Conservation (phyloP, 2,888 invertebrate species). For the Acanthosepion lycidas region DNA sequence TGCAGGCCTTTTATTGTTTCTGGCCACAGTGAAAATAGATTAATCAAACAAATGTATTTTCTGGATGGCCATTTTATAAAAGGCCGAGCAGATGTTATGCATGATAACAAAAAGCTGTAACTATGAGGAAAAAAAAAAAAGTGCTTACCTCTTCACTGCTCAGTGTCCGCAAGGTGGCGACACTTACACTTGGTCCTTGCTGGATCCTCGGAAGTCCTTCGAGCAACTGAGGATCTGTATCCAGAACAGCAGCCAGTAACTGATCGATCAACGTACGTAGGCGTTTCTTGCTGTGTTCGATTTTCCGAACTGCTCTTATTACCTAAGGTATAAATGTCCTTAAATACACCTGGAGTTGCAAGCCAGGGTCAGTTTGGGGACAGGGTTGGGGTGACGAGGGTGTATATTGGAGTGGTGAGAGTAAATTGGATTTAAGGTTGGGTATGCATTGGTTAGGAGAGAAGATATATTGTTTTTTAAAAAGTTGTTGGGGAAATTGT, state of each 20-base stretch:
- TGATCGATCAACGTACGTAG: constrained; percentile 56
- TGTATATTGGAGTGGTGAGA: background rate
- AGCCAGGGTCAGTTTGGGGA: background rate
- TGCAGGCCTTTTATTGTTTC: too few relatives aligned
- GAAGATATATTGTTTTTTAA: too few relatives aligned
- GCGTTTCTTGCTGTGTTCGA: constrained; percentile 58
- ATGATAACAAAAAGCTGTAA: background rate
- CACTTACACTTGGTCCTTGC: constrained; percentile 51
- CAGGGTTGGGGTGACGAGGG: background rate
- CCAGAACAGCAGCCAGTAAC: constrained; percentile 55
- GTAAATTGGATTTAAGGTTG: background rate
- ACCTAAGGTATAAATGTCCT: constrained; percentile 52
- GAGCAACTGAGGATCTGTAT: constrained; percentile 55
- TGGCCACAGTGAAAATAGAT: too few relatives aligned
- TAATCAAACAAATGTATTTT: too few relatives aligned
- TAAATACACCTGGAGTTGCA: constrained; percentile 44
- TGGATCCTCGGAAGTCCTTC: constrained; percentile 55
- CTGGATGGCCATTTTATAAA: too few relatives aligned
- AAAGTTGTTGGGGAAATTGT: too few relatives aligned
- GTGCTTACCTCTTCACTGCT: constrained; percentile 52
- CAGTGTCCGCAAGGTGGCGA: constrained; percentile 51
- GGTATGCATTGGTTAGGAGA: too few relatives aligned
- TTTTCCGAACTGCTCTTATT: constrained; percentile 55
- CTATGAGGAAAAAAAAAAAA: background rate
- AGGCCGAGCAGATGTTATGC: background rate